Evolutionary conservation across 2,888 invertebrate genomes (phyloP), one percentile per base, ranked within the genome.

Genomic region (Papilio gigon): DNA sequence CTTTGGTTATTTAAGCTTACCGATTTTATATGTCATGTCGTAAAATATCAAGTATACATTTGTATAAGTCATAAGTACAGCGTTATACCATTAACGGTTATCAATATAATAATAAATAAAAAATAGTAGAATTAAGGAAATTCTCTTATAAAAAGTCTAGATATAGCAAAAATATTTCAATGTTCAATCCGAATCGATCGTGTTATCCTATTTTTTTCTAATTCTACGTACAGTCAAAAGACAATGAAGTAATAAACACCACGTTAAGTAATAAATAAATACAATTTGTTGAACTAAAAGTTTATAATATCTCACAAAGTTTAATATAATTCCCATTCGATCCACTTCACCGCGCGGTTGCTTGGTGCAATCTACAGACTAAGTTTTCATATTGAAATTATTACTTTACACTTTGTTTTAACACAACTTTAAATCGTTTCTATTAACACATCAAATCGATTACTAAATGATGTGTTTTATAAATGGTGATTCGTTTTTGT

Each of bases 351-450:
- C 56, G 61, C 62, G 22, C 67, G 42, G 22, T 61, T 25, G 60
- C 60, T 61, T 44, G 53, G 14, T 60, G 62, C 62, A 56, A 62
- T 53, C 61, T 56, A 40, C 30, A 17, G 40, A 62, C 62, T 20
- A 67, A 67, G 67, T 67, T 67, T 67, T 67, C 61, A 30, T 67
- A 67, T 62, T 56, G 61, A 62, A 42, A 62, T 62, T 67, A 62
- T 56, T 56, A 61, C 53, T 53, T 53, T 27, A 56, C 35, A 67
- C 42, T 40, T 62, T 62, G 61, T 67, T 56, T 33, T 53, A 30
- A 25, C 25, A 65, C 25, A 66, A 66, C 50, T 60, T 60, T 20
- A 53, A 64, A 20, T 56, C 25, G 37, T 37, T 11, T 64, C 33
- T 44, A 61, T 61, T 60, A 44, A 30, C 27, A 25, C 30, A 25